Conservation (phyloP, 2,888 invertebrate species). For the Syrista parreyssii region DNA sequence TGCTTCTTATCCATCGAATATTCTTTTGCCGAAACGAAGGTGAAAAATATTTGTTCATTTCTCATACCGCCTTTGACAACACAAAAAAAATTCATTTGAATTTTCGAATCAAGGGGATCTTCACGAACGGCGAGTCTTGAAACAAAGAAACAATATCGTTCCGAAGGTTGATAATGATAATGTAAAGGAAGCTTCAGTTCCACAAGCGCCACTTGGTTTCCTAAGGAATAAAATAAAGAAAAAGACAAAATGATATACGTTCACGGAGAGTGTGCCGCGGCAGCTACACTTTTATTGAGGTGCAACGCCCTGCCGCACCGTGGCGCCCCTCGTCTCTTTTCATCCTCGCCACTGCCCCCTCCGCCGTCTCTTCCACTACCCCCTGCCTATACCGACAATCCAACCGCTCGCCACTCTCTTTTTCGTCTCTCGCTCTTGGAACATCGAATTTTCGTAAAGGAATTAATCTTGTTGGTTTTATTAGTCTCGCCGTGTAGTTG, state of each 20-base stretch:
- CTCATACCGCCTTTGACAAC: not conserved
- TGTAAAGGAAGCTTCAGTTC: not conserved
- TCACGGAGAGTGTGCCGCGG: not conserved
- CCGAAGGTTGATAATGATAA: not conserved
- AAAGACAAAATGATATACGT: not conserved
- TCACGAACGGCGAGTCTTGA: not conserved
- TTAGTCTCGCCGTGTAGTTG: not conserved
- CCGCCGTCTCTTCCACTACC: not conserved
- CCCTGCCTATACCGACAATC: not conserved
- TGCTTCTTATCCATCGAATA: not conserved
- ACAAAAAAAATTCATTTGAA: not conserved
- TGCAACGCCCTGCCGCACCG: not conserved
- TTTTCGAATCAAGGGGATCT: not conserved
- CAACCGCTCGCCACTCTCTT: not conserved
- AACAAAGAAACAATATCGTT: not conserved
- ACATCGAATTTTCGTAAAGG: not conserved
- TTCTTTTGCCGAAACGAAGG: not conserved
- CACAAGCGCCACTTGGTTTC: not conserved
- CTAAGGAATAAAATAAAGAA: not conserved
- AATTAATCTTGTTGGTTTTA: not conserved
- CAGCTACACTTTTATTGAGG: not conserved
- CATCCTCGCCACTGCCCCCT: not conserved
- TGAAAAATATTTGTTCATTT: not conserved
- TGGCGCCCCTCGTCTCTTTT: not conserved
- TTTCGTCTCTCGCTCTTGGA: not conserved